phyloP scores from a whole-genome alignment of 2,888 invertebrate species.

The Scaptomyza parva region DNA sequence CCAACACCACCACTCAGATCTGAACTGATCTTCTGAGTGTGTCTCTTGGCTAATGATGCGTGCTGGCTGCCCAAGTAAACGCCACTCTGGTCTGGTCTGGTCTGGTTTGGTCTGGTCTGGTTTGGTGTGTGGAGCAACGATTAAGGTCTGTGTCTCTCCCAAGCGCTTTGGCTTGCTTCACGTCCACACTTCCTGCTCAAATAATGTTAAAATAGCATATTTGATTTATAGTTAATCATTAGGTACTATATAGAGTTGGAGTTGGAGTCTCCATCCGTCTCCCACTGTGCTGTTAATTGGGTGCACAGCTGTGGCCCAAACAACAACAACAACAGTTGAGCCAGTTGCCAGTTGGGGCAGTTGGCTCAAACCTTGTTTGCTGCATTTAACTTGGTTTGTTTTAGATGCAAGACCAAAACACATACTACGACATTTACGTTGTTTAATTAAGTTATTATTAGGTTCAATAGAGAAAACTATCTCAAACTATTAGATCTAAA shows the following conservation, averaged over 20 bases:
- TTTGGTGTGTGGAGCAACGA: slow-evolving; percentile 64
- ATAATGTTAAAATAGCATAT: slow-evolving; percentile 80
- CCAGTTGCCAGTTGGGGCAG: slow-evolving; percentile 10
- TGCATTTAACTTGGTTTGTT: slow-evolving; percentile 2
- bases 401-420: slow-evolving; percentile 29
- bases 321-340: slow-evolving; percentile 8
- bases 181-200: slow-evolving; percentile 82
- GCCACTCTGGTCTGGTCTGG: too few species aligned
- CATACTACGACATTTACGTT: slow-evolving; percentile 69
- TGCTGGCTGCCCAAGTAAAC: slow-evolving; percentile 54
- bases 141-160: slow-evolving; percentile 66
- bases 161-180: slow-evolving; percentile 64
- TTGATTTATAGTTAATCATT: slow-evolving; percentile 82
- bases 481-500: too few species aligned
- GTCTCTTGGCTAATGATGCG: slow-evolving; percentile 67
- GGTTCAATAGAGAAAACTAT: not conserved
- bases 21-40: too few species aligned
- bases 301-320: slow-evolving; percentile 71
- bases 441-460: slow-evolving; percentile 81
- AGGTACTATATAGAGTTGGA: slow-evolving; percentile 64
- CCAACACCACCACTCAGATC: too few species aligned
- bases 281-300: slow-evolving; percentile 80
- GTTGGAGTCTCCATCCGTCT: slow-evolving; percentile 45
- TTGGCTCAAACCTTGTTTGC: slow-evolving; percentile 16
- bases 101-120: too few species aligned